Base-by-base conservation (phyloP, 2,797 vertebrate species). In the Alosa sapidissima region DNA sequence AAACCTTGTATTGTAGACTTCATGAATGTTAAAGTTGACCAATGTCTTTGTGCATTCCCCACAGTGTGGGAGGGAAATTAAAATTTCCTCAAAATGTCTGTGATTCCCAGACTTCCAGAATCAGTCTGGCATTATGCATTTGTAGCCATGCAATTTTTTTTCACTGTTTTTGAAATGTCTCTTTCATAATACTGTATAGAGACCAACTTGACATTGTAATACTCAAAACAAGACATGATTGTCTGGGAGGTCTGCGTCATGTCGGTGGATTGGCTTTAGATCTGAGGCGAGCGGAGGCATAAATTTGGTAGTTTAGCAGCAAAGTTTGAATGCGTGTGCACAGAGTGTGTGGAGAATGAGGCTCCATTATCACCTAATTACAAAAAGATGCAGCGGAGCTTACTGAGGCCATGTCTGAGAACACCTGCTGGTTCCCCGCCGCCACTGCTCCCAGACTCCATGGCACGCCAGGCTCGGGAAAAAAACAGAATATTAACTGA, bases 321-420 rank as follows among this genome's bases (percentile, higher is more conserved):
- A 89, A 87, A 86, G 88, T 90, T 92, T 89, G 89, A 93, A 90
- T 89, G 72, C 78, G 88, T 89, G 83, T 88, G 82, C 58, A n/a
- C 58, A n/a, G 82, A 82, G 82, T 85, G 45, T 83, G 88, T 19
- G 54, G 19, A 3, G 81, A 62, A 81, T 60, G 84, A 78, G 85
- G 88, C 88, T 90, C 91, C 88, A 93, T 94, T 93, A 93, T 93
- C 92, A 92, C 87, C 90, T 92, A 93, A 93, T 93, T 92, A 93
- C 90, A 88, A 7, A 78, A 11, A 92, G 91, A 92, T 90, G 87
- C 86, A 92, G 89, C 86, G 14, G 87, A 87, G 88, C 89, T 92
- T 90, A 88, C 87, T 81, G 86, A 89, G 90, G 85, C 85, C 49
- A 81, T 89, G 90, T 88, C 88, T 85, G 82, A 92, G 91, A 91